These are phyloP conservation scores for Lytechinus variegatus DNA, from an alignment of 35 echinoderm and acorn worm genomes.

Conservation along the genomic window DNA sequence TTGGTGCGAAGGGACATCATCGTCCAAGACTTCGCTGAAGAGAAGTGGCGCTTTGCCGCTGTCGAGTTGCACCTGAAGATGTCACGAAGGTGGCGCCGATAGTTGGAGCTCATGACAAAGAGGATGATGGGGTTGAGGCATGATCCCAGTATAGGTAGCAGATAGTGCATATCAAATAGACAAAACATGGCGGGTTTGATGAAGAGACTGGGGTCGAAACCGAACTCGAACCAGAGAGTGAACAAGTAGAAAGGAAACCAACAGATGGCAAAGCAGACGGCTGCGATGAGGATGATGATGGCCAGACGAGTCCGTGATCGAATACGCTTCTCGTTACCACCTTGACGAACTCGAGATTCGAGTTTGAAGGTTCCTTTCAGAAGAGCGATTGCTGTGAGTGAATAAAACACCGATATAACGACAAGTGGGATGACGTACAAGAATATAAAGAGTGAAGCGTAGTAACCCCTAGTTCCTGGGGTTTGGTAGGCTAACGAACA, in stretches of 20 bases:
- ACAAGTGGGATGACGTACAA: slow-evolving; percentile 73
- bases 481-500: slow-evolving; percentile 59
- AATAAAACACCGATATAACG: slow-evolving; percentile 77
- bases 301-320: slow-evolving; percentile 77
- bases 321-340: slow-evolving; percentile 59
- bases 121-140: slow-evolving; percentile 88
- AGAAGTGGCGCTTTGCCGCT: slow-evolving; percentile 20
- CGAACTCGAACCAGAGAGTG: slow-evolving; percentile 71
- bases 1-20: slow-evolving; percentile 42
- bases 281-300: slow-evolving; percentile 82
- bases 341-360: slow-evolving; percentile 53
- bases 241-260: slow-evolving; percentile 84
- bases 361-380: slow-evolving; percentile 58
- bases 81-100: slow-evolving; percentile 67
- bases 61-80: slow-evolving; percentile 28
- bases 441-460: slow-evolving; percentile 59
- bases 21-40: slow-evolving; percentile 18
- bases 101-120: slow-evolving; percentile 91
- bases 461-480: slow-evolving; percentile 40
- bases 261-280: slow-evolving; percentile 82
- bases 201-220: slow-evolving; percentile 22
- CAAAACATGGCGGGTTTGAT: slow-evolving; percentile 52
- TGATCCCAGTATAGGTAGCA: slow-evolving; percentile 61
- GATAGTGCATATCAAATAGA: slow-evolving; percentile 60
- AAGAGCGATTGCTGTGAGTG: slow-evolving; percentile 69